Percentiles rank a stretch among this genome's conserved stretches.
Conservation (phyloP, 1,140 invertebrate species). For the Oncopodura yosiiana region DNA sequence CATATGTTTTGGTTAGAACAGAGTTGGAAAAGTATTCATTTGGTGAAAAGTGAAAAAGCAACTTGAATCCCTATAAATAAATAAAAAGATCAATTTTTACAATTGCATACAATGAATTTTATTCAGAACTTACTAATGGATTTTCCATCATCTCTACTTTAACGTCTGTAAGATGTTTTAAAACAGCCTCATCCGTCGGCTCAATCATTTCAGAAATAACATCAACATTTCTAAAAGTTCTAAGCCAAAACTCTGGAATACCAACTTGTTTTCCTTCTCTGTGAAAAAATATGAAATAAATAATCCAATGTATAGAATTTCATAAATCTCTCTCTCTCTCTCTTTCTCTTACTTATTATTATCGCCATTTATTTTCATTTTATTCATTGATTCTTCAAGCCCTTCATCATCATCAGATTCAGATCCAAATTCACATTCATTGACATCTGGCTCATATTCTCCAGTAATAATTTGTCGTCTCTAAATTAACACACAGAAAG, state of each 20-base stretch:
- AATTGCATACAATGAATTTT: slow-evolving; percentile 35
- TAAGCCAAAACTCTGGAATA: slow-evolving; percentile 94
- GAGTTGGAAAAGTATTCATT: slow-evolving; percentile 95
- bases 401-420: too few species aligned
- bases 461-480: slow-evolving; percentile 64
- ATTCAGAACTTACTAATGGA: too few species aligned
- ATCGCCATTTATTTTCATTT: slow-evolving; percentile 51
- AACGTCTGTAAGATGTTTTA: slow-evolving; percentile 83
- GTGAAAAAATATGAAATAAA: too few species aligned
- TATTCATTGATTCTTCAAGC: slow-evolving; percentile 48
- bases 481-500: slow-evolving; percentile 39
- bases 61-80: slow-evolving; percentile 75
- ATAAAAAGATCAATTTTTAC: too few species aligned
- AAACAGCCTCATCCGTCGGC: slow-evolving; percentile 86
- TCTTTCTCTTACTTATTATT: slow-evolving; percentile 36
- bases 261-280: too few species aligned
- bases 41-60: slow-evolving; percentile 86
- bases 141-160: slow-evolving; percentile 58
- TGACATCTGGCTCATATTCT: slow-evolving; percentile 74
- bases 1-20: slow-evolving; percentile 87
- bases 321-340: not conserved
- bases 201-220: slow-evolving; percentile 84
- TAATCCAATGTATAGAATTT: too few species aligned
- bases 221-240: slow-evolving; percentile 85
- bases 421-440: slow-evolving; percentile 70